phyloP scores from a whole-genome alignment of 2,888 invertebrate species.

The Argynnis bischoffii region DNA sequence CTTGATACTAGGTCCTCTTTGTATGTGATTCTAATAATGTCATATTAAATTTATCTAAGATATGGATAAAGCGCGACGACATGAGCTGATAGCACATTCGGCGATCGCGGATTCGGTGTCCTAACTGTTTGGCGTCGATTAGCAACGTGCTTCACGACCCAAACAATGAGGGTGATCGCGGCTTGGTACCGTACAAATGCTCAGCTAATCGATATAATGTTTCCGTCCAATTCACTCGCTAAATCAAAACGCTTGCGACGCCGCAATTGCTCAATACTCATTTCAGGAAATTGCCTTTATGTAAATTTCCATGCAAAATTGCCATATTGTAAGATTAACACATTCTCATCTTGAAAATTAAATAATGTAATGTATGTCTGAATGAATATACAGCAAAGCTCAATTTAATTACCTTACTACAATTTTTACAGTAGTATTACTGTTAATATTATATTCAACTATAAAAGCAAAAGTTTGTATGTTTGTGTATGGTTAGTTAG shows the following conservation, averaged over 20 bases:
- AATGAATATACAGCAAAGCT: too few species aligned
- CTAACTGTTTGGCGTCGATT: constrained; percentile 67
- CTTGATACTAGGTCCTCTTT: constrained; percentile 22
- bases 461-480: too few species aligned
- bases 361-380: too few species aligned
- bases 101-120: constrained; percentile 59
- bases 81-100: constrained; percentile 64
- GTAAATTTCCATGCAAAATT: too few species aligned
- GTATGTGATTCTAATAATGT: constrained; percentile 37
- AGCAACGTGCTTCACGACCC: constrained; percentile 71
- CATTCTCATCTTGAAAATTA: too few species aligned
- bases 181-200: constrained; percentile 69
- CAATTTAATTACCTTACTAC: too few species aligned
- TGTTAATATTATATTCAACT: too few species aligned
- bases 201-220: constrained; percentile 68
- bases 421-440: too few species aligned
- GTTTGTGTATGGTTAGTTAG: too few species aligned
- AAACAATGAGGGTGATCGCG: constrained; percentile 80
- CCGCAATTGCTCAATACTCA: constrained; percentile 4
- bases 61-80: constrained; percentile 34
- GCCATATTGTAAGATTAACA: too few species aligned
- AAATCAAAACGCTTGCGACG: constrained; percentile 26
- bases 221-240: constrained; percentile 51
- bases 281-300: background rate
- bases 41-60: constrained; percentile 32